Percentiles rank a stretch among this genome's conserved stretches.
phyloP scores from a whole-genome alignment of 2,113 vertebrate genomes.

The Synodontis membranacea region DNA sequence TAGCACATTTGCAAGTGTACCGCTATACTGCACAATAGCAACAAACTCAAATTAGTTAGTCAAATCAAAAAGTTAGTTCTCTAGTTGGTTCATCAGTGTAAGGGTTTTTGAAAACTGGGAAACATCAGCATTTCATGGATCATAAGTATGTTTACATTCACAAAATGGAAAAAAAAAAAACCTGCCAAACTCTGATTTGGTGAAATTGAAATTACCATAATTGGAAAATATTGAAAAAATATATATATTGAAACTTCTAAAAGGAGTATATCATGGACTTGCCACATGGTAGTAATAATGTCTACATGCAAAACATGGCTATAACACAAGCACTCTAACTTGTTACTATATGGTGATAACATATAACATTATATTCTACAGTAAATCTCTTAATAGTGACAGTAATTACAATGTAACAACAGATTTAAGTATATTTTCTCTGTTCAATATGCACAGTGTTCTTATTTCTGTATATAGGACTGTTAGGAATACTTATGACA shows the following conservation, averaged over 20 bases:
- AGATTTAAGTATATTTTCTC: neutral
- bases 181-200: neutral
- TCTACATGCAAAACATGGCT: neutral
- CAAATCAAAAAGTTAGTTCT: neutral
- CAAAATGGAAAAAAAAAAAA: neutral
- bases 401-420: neutral
- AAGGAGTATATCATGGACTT: neutral
- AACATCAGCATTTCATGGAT: neutral
- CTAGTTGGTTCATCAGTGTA: neutral
- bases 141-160: neutral
- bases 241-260: neutral
- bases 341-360: neutral
- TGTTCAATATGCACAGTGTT: neutral
- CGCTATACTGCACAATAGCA: neutral
- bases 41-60: neutral
- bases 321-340: neutral
- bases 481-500: neutral
- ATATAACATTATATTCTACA: neutral
- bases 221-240: neutral
- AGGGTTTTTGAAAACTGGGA: neutral
- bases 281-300: neutral
- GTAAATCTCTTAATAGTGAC: neutral
- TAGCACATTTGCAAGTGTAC: neutral
- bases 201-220: neutral
- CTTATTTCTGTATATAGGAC: neutral